These are phyloP conservation scores for Sphaerodactylus townsendi DNA, from an alignment of 2,113 vertebrate species.

Conservation along the genomic window DNA sequence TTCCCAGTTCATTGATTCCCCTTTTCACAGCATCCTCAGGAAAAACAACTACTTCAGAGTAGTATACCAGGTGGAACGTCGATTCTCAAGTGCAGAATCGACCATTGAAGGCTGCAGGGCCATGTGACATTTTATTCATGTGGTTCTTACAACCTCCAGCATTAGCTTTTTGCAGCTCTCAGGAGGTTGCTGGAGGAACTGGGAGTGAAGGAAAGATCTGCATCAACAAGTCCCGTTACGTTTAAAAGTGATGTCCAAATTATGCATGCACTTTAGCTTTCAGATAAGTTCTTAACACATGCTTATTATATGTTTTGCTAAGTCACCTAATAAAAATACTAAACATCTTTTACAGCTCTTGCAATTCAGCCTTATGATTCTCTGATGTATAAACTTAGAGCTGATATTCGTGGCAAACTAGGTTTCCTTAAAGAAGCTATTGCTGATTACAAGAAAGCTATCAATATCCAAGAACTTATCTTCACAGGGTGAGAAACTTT, in stretches of 20 bases:
- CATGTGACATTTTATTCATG: no score
- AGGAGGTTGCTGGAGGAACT: no score
- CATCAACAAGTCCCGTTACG: no score
- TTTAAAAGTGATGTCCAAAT: not conserved
- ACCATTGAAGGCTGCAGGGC: no score
- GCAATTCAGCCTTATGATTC: slow-evolving; percentile 74
- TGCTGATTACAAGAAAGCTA: slow-evolving; percentile 74
- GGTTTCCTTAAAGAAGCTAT: slow-evolving; percentile 73
- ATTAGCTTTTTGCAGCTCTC: no score
- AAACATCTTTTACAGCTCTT: slow-evolving; percentile 68
- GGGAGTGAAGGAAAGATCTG: no score
- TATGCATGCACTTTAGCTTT: not conserved
- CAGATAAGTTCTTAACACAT: not conserved
- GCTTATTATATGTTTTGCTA: not conserved
- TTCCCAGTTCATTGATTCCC: no score
- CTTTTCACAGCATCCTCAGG: no score
- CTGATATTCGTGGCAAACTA: slow-evolving; percentile 76
- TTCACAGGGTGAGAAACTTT: slow-evolving; percentile 13
- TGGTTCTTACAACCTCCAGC: no score
- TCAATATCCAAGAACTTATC: slow-evolving; percentile 69
- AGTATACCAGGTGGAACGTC: no score
- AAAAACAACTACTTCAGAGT: no score
- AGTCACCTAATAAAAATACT: not conserved
- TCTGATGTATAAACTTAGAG: slow-evolving; percentile 74
- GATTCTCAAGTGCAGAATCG: no score